Conservation (phyloP, 2,888 invertebrate species). For the Macrostomum cliftonense region DNA sequence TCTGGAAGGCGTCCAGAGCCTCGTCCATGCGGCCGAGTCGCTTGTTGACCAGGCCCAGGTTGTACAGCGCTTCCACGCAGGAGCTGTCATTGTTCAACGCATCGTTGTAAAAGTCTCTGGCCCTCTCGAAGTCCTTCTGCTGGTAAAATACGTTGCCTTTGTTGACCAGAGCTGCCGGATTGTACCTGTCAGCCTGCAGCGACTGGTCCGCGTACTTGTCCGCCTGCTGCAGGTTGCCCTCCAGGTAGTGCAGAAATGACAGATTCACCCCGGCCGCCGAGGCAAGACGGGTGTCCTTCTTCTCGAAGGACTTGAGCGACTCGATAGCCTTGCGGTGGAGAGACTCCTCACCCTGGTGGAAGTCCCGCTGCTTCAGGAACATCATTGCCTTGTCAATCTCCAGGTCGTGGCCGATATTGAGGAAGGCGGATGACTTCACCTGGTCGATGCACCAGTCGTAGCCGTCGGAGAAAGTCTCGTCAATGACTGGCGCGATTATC, state of each 20-base stretch:
- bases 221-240: constrained; percentile 59
- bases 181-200: constrained; percentile 54
- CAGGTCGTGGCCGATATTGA: constrained; percentile 61
- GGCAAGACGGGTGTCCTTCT: constrained; percentile 59
- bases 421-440: constrained; percentile 69
- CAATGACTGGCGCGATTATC: constrained; percentile 66
- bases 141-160: constrained; percentile 59
- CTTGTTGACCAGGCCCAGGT: constrained; percentile 51
- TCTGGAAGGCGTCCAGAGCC: constrained; percentile 59
- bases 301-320: constrained; percentile 64
- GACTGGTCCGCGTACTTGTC: constrained; percentile 56
- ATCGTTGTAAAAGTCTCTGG: constrained; percentile 52
- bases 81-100: constrained; percentile 61
- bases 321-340: constrained; percentile 51
- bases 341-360: constrained; percentile 37
- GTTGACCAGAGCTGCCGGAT: constrained; percentile 60
- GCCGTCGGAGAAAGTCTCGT: constrained; percentile 42
- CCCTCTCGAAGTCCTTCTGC: constrained; percentile 51
- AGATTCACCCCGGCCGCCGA: constrained; percentile 66
- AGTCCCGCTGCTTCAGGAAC: constrained; percentile 59
- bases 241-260: constrained; percentile 61
- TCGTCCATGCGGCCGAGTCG: constrained; percentile 51
- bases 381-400: constrained; percentile 76
- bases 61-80: constrained; percentile 64
- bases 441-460: constrained; percentile 66